Evolutionary conservation across 2,888 invertebrate genomes (phyloP), one percentile per base, ranked within the genome.

Genomic region (Imbricaverruca yamaguchii): DNA sequence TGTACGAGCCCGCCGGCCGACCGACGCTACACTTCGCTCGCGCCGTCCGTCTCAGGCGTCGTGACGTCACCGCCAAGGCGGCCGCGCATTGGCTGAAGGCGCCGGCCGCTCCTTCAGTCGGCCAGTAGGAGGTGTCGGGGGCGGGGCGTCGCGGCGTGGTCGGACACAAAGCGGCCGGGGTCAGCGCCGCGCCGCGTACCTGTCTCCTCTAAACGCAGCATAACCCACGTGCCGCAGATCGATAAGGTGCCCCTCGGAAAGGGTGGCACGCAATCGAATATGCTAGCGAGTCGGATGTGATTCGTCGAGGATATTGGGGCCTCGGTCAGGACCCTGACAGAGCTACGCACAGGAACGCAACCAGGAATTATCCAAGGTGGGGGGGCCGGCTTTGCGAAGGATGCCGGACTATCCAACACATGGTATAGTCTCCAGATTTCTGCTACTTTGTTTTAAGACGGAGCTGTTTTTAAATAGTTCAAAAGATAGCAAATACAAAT

Each of bases 11-110:
- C 59, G 85, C 83, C 83, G 81, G 15, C 80, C 82, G 82, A 81
- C 83, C 82, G 82, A 82, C 82, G 82, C 82, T 81, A 82, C 81
- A 83, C 83, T 83, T 83, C 82, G 83, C 83, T 82, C 82, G 81
- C 81, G 82, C 80, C 81, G 81, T 82, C 81, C 81, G 82, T 81
- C 82, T 83, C 82, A 82, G 82, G 83, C 83, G 80, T 81, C 83
- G 81, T 82, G 82, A 82, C 83, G 82, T 82, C 81, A 81, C 80
- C 56, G 81, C 80, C 74, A 74, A 74, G 74, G 18, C 74, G 21
- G 74, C 74, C 74, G 74, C 74, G 55, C 13, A 74, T 74, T 74
- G 74, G 74, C 53, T 10, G 74, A 74, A 74, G 74, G 53, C 55
- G 74, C 10, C 74, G 21, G 15, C 3, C 53, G 55, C 53, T 74